Evolutionary conservation across 2,888 invertebrate species (phyloP), one percentile per base, ranked within the genome.

Genomic region (Epinotia nisella): DNA sequence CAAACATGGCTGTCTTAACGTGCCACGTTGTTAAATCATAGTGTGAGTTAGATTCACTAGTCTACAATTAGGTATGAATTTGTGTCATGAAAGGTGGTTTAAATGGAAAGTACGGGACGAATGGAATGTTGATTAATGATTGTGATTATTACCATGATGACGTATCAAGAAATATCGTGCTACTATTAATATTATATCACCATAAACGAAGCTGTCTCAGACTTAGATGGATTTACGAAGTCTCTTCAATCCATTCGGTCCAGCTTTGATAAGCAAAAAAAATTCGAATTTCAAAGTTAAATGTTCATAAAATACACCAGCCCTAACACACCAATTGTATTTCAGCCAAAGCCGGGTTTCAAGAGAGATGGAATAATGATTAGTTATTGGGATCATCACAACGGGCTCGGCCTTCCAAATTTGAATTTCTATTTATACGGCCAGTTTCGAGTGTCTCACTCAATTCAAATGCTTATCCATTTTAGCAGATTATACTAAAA

Each of bases 381-480:
- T 75, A 74, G 75, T 75, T 76, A 77, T 76, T 74, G 74, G 75
- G 76, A 70, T 74, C 74, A 71, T 69, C 65, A 75, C 65, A 62
- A 64, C 74, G 59, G 56, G 69, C 76, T 61, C 61, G 70, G 74
- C 56, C 65, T 76, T 75, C 67, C 64, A 69, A 75, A 76, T 76
- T 76, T 76, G 76, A 71, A 76, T 75, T 72, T 73, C 62, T 75
- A 70, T 76, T 76, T 75, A 70, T 78, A 67, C 59, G 58, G 62
- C 72, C 70, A 19, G 56, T 67, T 65, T 67, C n/a, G 69, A 73
- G 69, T 69, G 64, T 64, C 62, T 68, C 73, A 64, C 68, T 69
- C 69, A 73, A 73, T 73, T 73, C 58, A 62, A 73, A 73, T 73
- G 64, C 64, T 69, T 69, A 73, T 73, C 69, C 68, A 73, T 69